Evolutionary conservation across 2,113 vertebrate genomes (phyloP), one percentile per base, ranked within the genome.

Genomic region (Platichthys flesus): DNA sequence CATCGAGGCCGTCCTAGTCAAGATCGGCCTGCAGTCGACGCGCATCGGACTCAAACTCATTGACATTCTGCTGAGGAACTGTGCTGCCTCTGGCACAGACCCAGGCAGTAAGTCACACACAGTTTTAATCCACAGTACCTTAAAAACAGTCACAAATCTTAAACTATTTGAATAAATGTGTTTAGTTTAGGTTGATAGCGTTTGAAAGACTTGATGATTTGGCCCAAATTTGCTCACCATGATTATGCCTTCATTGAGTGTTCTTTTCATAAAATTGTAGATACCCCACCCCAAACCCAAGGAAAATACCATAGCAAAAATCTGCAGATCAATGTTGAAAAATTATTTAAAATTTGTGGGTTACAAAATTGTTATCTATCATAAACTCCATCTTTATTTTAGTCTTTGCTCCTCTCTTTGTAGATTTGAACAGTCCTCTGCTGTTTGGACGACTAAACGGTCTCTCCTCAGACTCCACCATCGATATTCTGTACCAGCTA

Each of bases 401-500:
- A 20, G n/a, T 51, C 23, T 68, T 14, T 71, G 24, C 49, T n/a
- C 67, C 6, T 72, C 3, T 85, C 45, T 57, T 70, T 74, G 14
- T 89, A 99, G 98, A 98, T 94, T 89, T 99, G 86, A 99, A 99
- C 94, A 99, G 98, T 79, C 98, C 98, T 78, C 95, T 99, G 89
- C 95, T 99, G 72, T 99, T 99, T 85, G 98, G 98, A 83, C 95
- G 98, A 83, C 94, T 99, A 45, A 99, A 99, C 84, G 98, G 98
- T 83, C 95, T 99, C 47, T 99, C 98, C 57, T 99, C 98, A 79
- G 98, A 99, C 92, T 99, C 98, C 76, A 99, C 98, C 65, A 99
- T 99, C 72, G 98, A 99, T 91, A 99, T 99, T 89, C 95, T 99
- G 61, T 99, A 99, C 91, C 98, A 99, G 90, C 96, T 99, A 83